Percentiles rank a stretch among this genome's conserved stretches.
phyloP scores from a whole-genome alignment of 2,888 invertebrate genomes.

The Ephialtes manifestator region DNA sequence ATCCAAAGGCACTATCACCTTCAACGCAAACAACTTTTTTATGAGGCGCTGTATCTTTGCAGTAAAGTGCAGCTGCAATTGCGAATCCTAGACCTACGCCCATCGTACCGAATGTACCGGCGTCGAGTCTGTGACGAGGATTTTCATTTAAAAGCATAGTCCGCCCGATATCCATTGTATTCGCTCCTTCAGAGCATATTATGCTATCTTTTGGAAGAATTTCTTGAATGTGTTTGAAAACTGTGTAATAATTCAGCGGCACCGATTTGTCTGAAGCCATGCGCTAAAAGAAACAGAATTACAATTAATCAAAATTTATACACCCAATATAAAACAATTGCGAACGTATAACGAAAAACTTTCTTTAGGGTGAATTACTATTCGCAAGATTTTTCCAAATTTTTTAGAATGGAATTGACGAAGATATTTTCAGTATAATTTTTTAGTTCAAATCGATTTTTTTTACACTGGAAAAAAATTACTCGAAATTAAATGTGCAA shows the following conservation, averaged over 20 bases:
- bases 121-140: slow-evolving; percentile 96
- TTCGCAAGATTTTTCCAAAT: neutral
- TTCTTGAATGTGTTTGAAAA: slow-evolving; percentile 94
- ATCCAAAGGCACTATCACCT: slow-evolving; percentile 99
- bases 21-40: slow-evolving; percentile 97
- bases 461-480: too few species aligned
- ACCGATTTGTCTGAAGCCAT: slow-evolving; percentile 90
- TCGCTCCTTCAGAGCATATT: slow-evolving; percentile 98
- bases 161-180: slow-evolving; percentile 99
- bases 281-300: slow-evolving; percentile 84
- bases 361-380: too few species aligned
- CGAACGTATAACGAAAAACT: too few species aligned
- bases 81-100: slow-evolving; percentile 97
- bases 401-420: too few species aligned
- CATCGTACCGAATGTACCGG: slow-evolving; percentile 99
- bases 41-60: slow-evolving; percentile 92
- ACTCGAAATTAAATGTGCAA: too few species aligned
- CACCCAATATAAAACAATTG: neutral
- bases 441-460: too few species aligned
- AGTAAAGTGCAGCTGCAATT: slow-evolving; percentile 96
- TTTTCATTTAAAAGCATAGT: slow-evolving; percentile 94
- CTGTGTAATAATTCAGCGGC: slow-evolving; percentile 97
- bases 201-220: slow-evolving; percentile 93
- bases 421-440: too few species aligned
- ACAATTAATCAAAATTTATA: slow-evolving; percentile 1